Base-by-base conservation (phyloP, 2,888 invertebrate genomes). In the Drosophila algonquin region DNA sequence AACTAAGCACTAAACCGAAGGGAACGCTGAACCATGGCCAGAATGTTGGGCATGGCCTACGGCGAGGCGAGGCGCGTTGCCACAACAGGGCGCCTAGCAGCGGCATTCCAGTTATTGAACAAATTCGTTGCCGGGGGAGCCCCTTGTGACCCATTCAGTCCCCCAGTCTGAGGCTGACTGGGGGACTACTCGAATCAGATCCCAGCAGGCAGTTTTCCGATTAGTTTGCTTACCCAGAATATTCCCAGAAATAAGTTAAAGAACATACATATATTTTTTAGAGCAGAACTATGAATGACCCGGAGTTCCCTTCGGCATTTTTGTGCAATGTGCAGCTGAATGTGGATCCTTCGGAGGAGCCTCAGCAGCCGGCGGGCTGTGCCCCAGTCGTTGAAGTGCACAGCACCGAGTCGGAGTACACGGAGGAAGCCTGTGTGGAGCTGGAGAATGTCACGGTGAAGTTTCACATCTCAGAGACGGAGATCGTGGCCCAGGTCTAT, bases 391-490 rank as follows among this genome's bases (percentile, higher is more conserved):
- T 58, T 6, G 47, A 63, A 3, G 53, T 53, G 1, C 60, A 61
- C 2, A 85, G 82, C 58, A 71, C 75, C 1, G 83, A 78, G 2
- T 69, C 83, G 1, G 80, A 76, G 14, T 44, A 63, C 8, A 51
- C 60, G 4, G 72, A 82, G 0, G 70, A 73, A 8, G 61, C 54
- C 16, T 63, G 59, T 4, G 80, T 71, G 21, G 75, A 75, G 7
- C 59, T 80, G 45, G 87, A 91, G 72, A 92, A 92, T 77, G 90
- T 92, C 2, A 92, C 92, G 0, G 92, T 92, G 0, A 92, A 92
- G 80, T 91, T 92, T 73, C 86, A 83, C 53, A 81, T 92, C 32
- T 79, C 90, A 8, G 89, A 90, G 5, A 73, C 81, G 14, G 88
- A 92, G 63, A 88, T 91, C 30, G 89, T 92, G 21, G 92, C 92